Base-by-base conservation (phyloP, 92 coral and sea anemone genomes). In the Ricordea florida region DNA sequence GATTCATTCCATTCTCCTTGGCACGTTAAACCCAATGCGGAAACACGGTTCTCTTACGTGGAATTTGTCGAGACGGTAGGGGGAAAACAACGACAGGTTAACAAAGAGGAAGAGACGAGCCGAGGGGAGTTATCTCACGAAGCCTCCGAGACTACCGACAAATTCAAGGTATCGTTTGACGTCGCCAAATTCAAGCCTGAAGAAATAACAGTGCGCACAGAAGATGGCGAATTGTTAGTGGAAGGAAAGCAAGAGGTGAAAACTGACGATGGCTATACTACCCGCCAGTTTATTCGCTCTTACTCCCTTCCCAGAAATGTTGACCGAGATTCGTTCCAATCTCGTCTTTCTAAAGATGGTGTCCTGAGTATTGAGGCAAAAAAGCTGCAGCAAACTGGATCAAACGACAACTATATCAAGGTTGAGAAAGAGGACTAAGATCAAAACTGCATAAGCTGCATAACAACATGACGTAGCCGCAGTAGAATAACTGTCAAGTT, bases 271-370 rank as follows among this genome's bases (percentile, higher is more conserved):
- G 87, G 82, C 10, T 62, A 29, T 35, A 50, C 74, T 15, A 68
- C 88, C 3, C 85, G 93, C 13, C 90, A 81, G n/a, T 89, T 82
- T 67, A 72, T 79, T 25, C 87, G 87, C 1, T 25, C 71, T 18
- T 84, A 67, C 47, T 67, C 90, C 0, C 69, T 89, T 22, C 93
- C 93, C 21, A 50, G 69, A 42, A 78, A 79, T 27, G 31, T 89
- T 33, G 93, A 89, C 23, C 72, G 18, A 7, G 56, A 62, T 26
- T 72, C 84, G 10, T 83, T 89, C 58, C 60, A 69, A 30, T 89
- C 93, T 5, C 73, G 65, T 27, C 61, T 84, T 33, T 75, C 84
- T 1, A 89, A 89, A 53, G 90, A 89, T 49, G 93, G 93, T 6
- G 64, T 79, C 18, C 50, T 89, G 62, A 79, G 63, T 59, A 84